Conservation (phyloP, 2,888 invertebrate genomes). For the Sinelater perroti region DNA sequence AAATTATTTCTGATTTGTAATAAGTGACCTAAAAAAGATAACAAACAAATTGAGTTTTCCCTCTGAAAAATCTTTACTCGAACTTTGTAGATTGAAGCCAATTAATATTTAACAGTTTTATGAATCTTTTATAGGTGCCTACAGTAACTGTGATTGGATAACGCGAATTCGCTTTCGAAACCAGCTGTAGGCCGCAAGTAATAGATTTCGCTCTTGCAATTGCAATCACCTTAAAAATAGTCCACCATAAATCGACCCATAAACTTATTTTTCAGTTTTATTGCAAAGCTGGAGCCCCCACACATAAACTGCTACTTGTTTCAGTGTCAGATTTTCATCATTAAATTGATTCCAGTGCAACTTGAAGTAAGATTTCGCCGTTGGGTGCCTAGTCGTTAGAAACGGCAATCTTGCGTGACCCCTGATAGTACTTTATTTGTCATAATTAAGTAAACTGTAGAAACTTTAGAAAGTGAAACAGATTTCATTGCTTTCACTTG, state of each 20-base stretch:
- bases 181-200: constrained; percentile 1
- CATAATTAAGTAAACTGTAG: no score
- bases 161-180: constrained; percentile 1
- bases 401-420: no score
- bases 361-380: no score
- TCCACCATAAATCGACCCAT: background rate
- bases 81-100: background rate
- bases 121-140: background rate
- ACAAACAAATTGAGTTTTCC: background rate
- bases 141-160: background rate
- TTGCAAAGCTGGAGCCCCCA: no score
- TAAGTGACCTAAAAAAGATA: background rate
- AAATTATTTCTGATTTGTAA: no score
- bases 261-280: background rate
- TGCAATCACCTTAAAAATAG: background rate
- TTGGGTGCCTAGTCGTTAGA: no score
- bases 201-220: background rate
- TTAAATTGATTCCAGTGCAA: no score
- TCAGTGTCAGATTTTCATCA: no score
- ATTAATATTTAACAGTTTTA: constrained; percentile 5
- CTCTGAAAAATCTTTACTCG: background rate
- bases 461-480: no score
- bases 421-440: no score
- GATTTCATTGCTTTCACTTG: no score
- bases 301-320: no score